Base-by-base conservation (phyloP, 2,797 vertebrate species). In the Tinamus major region DNA sequence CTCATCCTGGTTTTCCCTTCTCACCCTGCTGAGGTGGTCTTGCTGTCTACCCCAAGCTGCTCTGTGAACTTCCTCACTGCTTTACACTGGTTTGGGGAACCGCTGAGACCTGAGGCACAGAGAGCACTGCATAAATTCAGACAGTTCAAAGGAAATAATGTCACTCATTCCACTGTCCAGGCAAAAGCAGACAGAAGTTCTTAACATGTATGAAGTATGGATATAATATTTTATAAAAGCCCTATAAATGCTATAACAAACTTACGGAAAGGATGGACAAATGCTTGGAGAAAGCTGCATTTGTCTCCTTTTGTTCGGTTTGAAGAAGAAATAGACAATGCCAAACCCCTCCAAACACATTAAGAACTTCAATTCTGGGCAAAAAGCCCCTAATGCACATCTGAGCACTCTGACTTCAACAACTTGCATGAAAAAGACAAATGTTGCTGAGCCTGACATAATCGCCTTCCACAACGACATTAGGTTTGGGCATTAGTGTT, bases 31-130 rank as follows among this genome's bases (percentile, higher is more conserved):
- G 56, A 29, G 23, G 37, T 62, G 27, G 10, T 53, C 68, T 29
- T 16, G 35, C 20, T 53, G 68, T 29, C 26, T 31, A 15, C 29
- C 49, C 44, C 0, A 2, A 23, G 49, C 12, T 29, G 79, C 37
- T 41, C 39, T 2, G 2, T 18, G 33, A 69, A 35, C 0, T 1
- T 27, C 56, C 26, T 53, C 0, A 0, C 23, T 17, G 3, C 4
- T 8, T 41, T 85, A 49, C 2, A 4, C 6, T 23, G 3, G 39
- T 53, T 62, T 14, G 1, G 35, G 39, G 29, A 87, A 79, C 44
- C 71, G 39, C 41, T 0, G 3, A 55, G 62, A 63, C 64, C 12
- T 42, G 13, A 77, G 29, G 14, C 49, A 39, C 0, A 0, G 41
- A 41, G 23, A 82, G 11, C 42, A 49, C 29, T 3, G 1, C 9